phyloP scores from a whole-genome alignment of 1,140 invertebrate species.

The Saccostrea echinata region DNA sequence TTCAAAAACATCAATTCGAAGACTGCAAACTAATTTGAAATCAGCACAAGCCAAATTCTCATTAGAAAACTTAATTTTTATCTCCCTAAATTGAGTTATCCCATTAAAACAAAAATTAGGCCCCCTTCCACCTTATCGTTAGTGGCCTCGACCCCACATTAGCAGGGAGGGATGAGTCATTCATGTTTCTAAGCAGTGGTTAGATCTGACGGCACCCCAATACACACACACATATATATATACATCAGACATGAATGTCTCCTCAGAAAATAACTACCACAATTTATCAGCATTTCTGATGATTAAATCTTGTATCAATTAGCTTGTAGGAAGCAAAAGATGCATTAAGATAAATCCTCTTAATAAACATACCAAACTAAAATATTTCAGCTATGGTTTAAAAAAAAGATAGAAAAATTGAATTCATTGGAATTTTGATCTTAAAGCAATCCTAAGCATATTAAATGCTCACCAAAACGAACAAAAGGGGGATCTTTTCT shows the following conservation, averaged over 20 bases:
- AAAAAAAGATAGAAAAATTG: not conserved
- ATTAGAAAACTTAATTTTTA: not conserved
- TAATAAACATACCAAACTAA: not conserved
- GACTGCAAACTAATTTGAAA: not conserved
- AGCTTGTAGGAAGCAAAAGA: not conserved
- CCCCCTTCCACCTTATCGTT: constrained; percentile 7
- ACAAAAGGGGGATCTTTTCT: too few relatives aligned
- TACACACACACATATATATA: constrained; percentile 9
- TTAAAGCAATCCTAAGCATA: not conserved
- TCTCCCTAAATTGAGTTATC: not conserved
- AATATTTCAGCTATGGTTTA: not conserved
- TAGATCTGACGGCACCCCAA: not conserved
- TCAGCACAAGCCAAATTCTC: not conserved
- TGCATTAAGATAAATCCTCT: not conserved
- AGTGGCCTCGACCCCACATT: not conserved
- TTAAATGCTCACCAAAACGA: not conserved
- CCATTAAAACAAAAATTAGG: not conserved
- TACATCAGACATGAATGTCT: not conserved
- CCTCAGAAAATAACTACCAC: not conserved
- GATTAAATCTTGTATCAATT: constrained; percentile 27
- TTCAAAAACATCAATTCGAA: too few relatives aligned
- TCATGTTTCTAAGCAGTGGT: constrained; percentile 16
- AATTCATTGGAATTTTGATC: not conserved
- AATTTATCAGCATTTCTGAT: not conserved
- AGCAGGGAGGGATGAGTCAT: constrained; percentile 5